Percentiles rank a stretch among this genome's conserved stretches.
These are phyloP conservation scores for Motacilla tschutschensis DNA, from an alignment of 2,113 vertebrate genomes.

Conservation along the genomic window DNA sequence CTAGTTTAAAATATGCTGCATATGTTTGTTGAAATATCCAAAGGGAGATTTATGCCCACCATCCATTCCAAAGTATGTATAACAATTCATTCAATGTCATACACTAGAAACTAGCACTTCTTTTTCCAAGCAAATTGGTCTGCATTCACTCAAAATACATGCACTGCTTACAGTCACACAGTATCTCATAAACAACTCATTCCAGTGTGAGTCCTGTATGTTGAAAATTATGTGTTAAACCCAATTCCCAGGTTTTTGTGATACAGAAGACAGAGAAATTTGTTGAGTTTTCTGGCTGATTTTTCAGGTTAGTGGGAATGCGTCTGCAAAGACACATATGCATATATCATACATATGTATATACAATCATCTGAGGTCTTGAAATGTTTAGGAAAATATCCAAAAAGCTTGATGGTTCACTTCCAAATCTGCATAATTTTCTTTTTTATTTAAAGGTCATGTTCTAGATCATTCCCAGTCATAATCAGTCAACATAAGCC, in stretches of 20 bases:
- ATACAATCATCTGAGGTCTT: neutral
- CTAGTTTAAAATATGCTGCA: neutral
- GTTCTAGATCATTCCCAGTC: constrained; percentile 8
- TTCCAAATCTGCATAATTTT: constrained; percentile 8
- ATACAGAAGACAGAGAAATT: neutral
- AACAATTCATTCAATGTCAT: neutral
- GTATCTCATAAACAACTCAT: neutral
- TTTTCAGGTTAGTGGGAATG: neutral
- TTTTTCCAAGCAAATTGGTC: neutral
- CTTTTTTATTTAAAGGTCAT: constrained; percentile 23
- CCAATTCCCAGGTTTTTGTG: neutral
- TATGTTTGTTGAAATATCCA: neutral
- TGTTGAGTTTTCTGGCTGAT: neutral
- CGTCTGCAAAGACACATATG: neutral
- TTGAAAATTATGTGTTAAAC: neutral
- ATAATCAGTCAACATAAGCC: constrained; percentile 12
- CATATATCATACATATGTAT: neutral
- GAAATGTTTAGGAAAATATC: neutral
- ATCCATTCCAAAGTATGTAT: neutral
- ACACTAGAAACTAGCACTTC: neutral
- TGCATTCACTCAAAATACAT: neutral
- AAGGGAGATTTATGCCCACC: neutral
- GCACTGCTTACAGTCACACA: neutral
- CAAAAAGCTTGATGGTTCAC: neutral
- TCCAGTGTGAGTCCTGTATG: neutral